Evolutionary conservation across 2,797 vertebrate genomes (phyloP).

Genomic region (Malacoctenus gilli): DNA sequence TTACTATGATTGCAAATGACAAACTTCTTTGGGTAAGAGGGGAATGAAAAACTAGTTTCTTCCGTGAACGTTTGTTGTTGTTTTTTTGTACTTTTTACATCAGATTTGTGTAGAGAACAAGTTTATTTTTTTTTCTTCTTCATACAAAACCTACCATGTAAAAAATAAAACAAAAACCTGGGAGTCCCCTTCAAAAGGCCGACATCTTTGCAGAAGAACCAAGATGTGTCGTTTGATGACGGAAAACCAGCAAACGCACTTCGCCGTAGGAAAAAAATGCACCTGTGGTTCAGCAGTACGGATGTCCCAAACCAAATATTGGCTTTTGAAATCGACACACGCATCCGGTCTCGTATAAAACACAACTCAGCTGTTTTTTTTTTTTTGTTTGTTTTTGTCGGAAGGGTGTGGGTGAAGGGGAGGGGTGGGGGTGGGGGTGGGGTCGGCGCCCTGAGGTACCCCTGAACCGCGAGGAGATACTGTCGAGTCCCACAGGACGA

Average conservation of each 20-base stretch:
- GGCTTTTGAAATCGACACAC: constrained; percentile 58
- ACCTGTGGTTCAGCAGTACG: constrained; percentile 54
- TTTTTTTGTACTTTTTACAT: constrained; percentile 67
- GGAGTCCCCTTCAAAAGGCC: constrained; percentile 79
- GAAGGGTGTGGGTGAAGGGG: no score
- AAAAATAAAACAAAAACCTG: constrained; percentile 54
- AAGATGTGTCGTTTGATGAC: constrained; percentile 34
- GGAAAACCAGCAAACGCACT: constrained; percentile 46
- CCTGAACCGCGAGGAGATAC: constrained; percentile 50
- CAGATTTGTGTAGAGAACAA: constrained; percentile 76
- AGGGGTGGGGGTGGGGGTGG: constrained; percentile 23
- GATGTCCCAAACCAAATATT: constrained; percentile 66
- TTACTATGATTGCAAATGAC: constrained; percentile 80
- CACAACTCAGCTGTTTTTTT: constrained; percentile 49
- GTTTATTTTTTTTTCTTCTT: constrained; percentile 56
- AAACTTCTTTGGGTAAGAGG: constrained; percentile 84
- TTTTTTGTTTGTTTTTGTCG: constrained; percentile 16
- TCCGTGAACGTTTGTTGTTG: constrained; percentile 52
- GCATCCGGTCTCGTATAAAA: constrained; percentile 64
- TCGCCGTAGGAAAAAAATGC: constrained; percentile 34
- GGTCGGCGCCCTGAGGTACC: constrained; percentile 59
- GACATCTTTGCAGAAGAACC: constrained; percentile 69
- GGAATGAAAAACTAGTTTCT: constrained; percentile 78
- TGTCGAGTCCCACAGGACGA: constrained; percentile 41
- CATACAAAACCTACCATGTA: constrained; percentile 81